phyloP scores from a whole-genome alignment of 2,113 vertebrate species.

The Halichoeres trimaculatus region DNA sequence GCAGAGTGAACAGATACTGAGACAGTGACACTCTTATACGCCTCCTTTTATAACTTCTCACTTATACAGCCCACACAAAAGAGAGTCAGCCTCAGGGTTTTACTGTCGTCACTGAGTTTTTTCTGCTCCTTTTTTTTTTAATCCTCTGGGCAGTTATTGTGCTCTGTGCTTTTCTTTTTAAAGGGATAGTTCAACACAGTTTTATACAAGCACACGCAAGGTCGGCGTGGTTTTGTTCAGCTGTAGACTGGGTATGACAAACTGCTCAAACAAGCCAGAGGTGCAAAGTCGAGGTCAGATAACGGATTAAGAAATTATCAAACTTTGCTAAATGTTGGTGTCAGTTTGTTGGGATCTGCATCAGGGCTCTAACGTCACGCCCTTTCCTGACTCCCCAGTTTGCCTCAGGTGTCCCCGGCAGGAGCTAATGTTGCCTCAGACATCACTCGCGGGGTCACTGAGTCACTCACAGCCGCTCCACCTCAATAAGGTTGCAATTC shows the following conservation, averaged over 20 bases:
- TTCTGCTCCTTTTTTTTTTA: not conserved
- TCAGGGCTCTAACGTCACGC: conserved; percentile 23
- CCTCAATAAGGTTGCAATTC: conserved; percentile 31
- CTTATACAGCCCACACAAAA: conserved; percentile 2
- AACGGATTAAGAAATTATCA: not conserved
- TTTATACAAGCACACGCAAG: conserved; percentile 9
- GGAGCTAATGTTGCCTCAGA: conserved; percentile 46
- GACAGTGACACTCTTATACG: not conserved
- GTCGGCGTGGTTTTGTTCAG: conserved; percentile 2
- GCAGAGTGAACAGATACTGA: not conserved
- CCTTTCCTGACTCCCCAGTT: conserved; percentile 24
- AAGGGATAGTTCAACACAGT: conserved; percentile 11
- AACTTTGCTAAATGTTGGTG: too few species aligned
- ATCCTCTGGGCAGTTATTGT: not conserved
- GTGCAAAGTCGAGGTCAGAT: too few species aligned
- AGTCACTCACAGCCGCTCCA: conserved; percentile 16
- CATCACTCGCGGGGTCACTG: conserved; percentile 38
- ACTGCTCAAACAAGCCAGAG: too few species aligned
- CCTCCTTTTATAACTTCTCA: conserved; percentile 10
- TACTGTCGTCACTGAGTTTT: not conserved
- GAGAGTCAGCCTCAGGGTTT: conserved; percentile 10
- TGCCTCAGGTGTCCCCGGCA: conserved; percentile 47
- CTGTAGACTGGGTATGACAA: not conserved
- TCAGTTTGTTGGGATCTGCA: not conserved
- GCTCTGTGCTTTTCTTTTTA: conserved; percentile 9